Evolutionary conservation across 2,888 invertebrate genomes (phyloP).

Genomic region (Eupithecia vulgata): DNA sequence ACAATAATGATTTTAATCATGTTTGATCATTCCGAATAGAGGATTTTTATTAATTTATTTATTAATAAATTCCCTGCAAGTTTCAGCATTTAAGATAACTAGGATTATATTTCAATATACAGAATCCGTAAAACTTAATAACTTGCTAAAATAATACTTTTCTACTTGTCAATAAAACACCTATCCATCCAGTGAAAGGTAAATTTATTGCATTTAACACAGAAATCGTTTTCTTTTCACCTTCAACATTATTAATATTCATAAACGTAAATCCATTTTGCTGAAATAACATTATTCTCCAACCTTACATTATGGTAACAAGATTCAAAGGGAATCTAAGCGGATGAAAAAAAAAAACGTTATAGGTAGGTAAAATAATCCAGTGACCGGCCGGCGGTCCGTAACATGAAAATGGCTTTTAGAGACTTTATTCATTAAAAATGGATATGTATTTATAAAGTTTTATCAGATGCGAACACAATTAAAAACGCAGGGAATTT

Average conservation of each 20-base stretch:
- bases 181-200: background rate
- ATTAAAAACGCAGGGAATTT: too few relatives aligned
- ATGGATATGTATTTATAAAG: background rate
- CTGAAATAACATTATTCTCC: constrained; percentile 24
- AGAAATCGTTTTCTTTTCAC: constrained; percentile 13
- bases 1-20: too few relatives aligned
- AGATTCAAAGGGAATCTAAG: constrained; percentile 16
- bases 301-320: constrained; percentile 27
- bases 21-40: too few relatives aligned
- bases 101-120: background rate
- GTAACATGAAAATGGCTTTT: background rate
- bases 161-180: background rate
- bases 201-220: constrained; percentile 10
- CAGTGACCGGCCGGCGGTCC: background rate
- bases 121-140: background rate
- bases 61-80: too few relatives aligned
- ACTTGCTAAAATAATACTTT: too few relatives aligned
- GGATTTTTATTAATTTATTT: too few relatives aligned
- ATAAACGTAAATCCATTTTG: constrained; percentile 11
- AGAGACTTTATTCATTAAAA: background rate
- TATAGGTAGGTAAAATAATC: background rate
- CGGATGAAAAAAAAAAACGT: constrained; percentile 10
- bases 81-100: too few relatives aligned
- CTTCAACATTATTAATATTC: constrained; percentile 14
- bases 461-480: background rate